Percentiles rank a stretch among this genome's conserved stretches.
These are phyloP conservation scores for Bradypodion ventrale DNA, from an alignment of 2,797 vertebrate species.

Conservation along the genomic window DNA sequence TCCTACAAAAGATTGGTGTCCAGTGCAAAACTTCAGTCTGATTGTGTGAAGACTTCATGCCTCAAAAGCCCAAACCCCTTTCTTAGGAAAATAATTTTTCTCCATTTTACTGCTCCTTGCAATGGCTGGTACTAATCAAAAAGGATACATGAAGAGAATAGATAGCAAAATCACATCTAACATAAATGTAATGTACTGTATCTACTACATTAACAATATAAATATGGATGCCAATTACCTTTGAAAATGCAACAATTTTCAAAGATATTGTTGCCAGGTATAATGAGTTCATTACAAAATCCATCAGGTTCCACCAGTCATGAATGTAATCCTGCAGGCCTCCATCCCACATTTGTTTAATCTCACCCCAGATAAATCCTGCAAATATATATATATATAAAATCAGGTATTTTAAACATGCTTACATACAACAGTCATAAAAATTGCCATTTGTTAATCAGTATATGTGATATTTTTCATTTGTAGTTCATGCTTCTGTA, in stretches of 20 bases:
- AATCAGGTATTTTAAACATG: conserved; percentile 45
- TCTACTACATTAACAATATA: not conserved
- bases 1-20: not conserved
- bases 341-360: conserved; percentile 99
- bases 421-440: not conserved
- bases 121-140: conserved; percentile 22
- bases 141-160: not conserved
- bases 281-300: conserved; percentile 98
- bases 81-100: not conserved
- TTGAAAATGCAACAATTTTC: conserved; percentile 91
- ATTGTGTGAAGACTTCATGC: not conserved
- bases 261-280: conserved; percentile 96
- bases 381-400: conserved; percentile 59
- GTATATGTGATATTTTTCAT: not conserved
- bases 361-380: conserved; percentile 99
- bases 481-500: rapidly evolving
- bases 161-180: conserved; percentile 5
- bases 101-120: not conserved
- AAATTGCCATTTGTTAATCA: not conserved
- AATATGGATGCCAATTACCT: conserved; percentile 78
- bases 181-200: not conserved
- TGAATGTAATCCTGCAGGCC: conserved; percentile 95
- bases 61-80: not conserved
- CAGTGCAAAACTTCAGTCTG: not conserved
- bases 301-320: conserved; percentile 99